Conservation (phyloP, 2,113 vertebrate species). For the Aplodontia rufa region DNA sequence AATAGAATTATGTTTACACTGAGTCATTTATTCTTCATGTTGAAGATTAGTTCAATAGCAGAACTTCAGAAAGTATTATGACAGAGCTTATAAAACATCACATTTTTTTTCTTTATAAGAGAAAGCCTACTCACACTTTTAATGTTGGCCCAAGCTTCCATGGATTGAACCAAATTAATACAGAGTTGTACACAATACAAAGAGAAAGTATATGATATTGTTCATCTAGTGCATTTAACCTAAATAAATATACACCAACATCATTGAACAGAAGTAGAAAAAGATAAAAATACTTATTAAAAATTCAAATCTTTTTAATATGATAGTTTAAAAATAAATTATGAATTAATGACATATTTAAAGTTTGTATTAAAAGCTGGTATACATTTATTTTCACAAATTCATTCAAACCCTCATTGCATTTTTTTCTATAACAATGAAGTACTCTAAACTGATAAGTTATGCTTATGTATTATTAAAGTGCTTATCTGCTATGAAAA, state of each 20-base stretch:
- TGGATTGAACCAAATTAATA: background rate
- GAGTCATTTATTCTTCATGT: background rate
- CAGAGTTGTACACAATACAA: background rate
- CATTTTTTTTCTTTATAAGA: background rate
- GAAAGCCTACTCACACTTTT: background rate
- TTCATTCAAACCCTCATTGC: too few relatives aligned
- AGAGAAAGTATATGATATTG: background rate
- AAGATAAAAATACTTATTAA: background rate
- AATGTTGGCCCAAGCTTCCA: background rate
- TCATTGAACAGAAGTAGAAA: background rate
- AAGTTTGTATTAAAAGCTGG: too few relatives aligned
- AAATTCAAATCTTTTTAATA: too few relatives aligned
- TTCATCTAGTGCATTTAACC: background rate
- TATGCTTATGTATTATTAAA: too few relatives aligned
- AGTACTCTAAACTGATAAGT: too few relatives aligned
- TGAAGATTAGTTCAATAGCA: background rate
- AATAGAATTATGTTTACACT: background rate
- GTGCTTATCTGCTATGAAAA: too few relatives aligned
- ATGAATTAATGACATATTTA: too few relatives aligned
- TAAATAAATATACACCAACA: background rate
- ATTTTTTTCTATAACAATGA: too few relatives aligned
- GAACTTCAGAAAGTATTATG: background rate
- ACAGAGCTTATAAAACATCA: background rate
- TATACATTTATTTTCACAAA: too few relatives aligned
- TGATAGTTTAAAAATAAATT: too few relatives aligned